Percentiles rank a stretch among this genome's conserved stretches.
These are phyloP conservation scores for Zaprionus tsacasi DNA, from an alignment of 1,140 invertebrate species.

Conservation along the genomic window DNA sequence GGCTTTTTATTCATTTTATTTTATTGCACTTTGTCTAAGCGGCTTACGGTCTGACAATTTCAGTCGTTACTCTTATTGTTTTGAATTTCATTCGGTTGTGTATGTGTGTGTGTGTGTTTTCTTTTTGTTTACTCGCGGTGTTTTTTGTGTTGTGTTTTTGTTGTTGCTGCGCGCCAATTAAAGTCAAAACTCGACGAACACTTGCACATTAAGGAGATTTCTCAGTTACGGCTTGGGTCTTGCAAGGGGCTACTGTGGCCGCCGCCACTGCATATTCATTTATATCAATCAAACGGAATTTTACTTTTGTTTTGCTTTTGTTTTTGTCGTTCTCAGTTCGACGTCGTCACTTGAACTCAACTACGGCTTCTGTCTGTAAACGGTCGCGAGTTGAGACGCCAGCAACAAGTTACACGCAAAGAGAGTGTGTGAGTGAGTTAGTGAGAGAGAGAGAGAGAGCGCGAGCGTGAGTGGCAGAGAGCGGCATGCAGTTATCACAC, in stretches of 20 bases:
- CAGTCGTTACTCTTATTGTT: slow-evolving; percentile 19
- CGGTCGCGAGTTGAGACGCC: slow-evolving; percentile 29
- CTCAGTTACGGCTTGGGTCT: slow-evolving; percentile 47
- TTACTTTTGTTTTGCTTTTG: slow-evolving; percentile 52
- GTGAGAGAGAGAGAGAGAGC: neutral
- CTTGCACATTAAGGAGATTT: slow-evolving; percentile 55
- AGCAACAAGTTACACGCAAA: slow-evolving; percentile 38
- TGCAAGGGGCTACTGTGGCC: slow-evolving; percentile 45
- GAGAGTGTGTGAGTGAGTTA: slow-evolving; percentile 13
- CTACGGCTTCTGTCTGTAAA: slow-evolving; percentile 70
- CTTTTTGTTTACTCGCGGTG: slow-evolving; percentile 1
- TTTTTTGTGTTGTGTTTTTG: slow-evolving; percentile 2
- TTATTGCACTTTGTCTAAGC: slow-evolving; percentile 62
- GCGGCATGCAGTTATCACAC: slow-evolving; percentile 65
- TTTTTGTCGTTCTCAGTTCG: slow-evolving; percentile 52
- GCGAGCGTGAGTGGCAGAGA: slow-evolving; percentile 30
- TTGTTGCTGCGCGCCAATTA: slow-evolving; percentile 41
- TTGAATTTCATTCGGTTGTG: slow-evolving; percentile 10
- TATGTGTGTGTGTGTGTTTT: neutral
- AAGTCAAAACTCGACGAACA: slow-evolving; percentile 34
- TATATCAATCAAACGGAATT: slow-evolving; percentile 65
- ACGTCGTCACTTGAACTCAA: slow-evolving; percentile 75
- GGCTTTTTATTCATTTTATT: slow-evolving; percentile 16
- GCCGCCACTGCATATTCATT: slow-evolving; percentile 66
- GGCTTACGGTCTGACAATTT: slow-evolving; percentile 13